phyloP scores from a whole-genome alignment of 2,797 vertebrate species.

The Halcyon badia region DNA sequence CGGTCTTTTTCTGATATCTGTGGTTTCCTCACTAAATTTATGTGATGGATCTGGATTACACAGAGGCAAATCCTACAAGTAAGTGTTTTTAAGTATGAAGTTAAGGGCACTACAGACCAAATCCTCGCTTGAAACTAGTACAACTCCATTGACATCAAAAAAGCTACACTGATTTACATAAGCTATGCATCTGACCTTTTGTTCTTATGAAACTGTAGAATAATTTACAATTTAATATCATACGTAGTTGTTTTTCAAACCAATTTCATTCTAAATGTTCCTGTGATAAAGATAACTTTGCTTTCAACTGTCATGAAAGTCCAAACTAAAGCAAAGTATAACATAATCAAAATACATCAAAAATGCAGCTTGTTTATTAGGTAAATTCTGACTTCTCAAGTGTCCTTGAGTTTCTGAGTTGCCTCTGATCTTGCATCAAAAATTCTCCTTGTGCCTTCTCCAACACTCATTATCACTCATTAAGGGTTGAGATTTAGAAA shows the following conservation, averaged over 20 bases:
- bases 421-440: conserved; percentile 55
- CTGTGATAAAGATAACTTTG: conserved; percentile 29
- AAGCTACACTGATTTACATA: not conserved
- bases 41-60: not conserved
- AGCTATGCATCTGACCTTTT: conserved; percentile 19
- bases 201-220: conserved; percentile 23
- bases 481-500: conserved; percentile 61
- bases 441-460: conserved; percentile 63
- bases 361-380: conserved; percentile 63
- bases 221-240: conserved; percentile 22
- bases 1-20: not conserved
- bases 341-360: conserved; percentile 36
- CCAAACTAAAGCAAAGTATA: conserved; percentile 24
- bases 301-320: conserved; percentile 51
- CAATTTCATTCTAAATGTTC: conserved; percentile 62
- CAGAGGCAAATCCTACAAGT: not conserved
- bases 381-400: conserved; percentile 64
- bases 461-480: conserved; percentile 52
- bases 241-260: conserved; percentile 16
- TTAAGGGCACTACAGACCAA: not conserved
- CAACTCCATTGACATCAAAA: not conserved
- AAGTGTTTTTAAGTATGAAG: not conserved
- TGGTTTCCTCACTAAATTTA: not conserved
- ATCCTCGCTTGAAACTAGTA: not conserved
- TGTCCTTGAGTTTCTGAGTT: conserved; percentile 38